A percentile compares a stretch with the other conserved stretches of the same genome.
phyloP scores from a whole-genome alignment of 2,888 invertebrate genomes.

The Cyrtodaria siliqua region DNA sequence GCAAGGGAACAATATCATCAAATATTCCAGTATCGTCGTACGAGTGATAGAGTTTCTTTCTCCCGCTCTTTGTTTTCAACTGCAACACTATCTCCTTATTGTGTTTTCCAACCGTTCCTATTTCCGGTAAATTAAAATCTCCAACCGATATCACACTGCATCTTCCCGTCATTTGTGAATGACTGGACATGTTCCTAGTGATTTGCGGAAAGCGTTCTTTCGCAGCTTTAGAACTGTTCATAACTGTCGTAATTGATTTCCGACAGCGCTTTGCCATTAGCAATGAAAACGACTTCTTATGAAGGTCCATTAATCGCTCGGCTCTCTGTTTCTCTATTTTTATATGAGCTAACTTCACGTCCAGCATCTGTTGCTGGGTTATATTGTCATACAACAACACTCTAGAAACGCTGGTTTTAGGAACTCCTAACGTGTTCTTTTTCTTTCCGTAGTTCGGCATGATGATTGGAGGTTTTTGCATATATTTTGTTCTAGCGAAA shows the following conservation, averaged over 20 bases:
- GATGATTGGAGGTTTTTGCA: conserved; percentile 78
- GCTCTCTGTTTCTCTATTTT: conserved; percentile 72
- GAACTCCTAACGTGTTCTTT: conserved; percentile 62
- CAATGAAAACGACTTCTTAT: conserved; percentile 65
- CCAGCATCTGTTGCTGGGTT: conserved; percentile 81
- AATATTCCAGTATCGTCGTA: conserved; percentile 67
- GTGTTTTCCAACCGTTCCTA: conserved; percentile 8
- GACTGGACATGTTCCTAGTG: not conserved
- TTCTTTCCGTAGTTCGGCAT: conserved; percentile 80
- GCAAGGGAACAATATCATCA: conserved; percentile 62
- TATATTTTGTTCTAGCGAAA: conserved; percentile 64
- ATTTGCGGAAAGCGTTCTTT: conserved; percentile 3
- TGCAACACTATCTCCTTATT: conserved; percentile 63
- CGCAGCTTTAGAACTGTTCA: not conserved
- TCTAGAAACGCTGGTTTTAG: conserved; percentile 78
- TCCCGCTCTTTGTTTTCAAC: conserved; percentile 65
- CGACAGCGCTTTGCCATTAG: conserved; percentile 45
- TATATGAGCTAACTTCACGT: conserved; percentile 74
- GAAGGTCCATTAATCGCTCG: conserved; percentile 70
- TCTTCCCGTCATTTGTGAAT: not conserved
- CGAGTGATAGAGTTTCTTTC: conserved; percentile 64
- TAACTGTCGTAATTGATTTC: not conserved
- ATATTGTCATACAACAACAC: conserved; percentile 82
- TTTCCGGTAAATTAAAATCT: conserved; percentile 53
- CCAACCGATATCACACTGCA: conserved; percentile 32